Evolutionary conservation across 2,888 invertebrate species (phyloP).

Genomic region (Napeogenes sylphis): DNA sequence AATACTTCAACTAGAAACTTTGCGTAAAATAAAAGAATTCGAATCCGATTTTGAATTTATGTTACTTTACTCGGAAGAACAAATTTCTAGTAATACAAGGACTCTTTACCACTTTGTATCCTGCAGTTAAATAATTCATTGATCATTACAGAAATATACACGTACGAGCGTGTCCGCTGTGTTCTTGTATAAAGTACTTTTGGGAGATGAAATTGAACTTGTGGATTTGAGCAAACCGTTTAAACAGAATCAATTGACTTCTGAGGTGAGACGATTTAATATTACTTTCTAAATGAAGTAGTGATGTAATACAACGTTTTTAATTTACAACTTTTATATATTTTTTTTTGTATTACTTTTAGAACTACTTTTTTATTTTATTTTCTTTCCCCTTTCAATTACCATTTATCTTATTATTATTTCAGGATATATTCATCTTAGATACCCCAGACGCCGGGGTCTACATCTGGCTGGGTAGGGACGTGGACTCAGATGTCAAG

Average conservation of each 20-base stretch:
- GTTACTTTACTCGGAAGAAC: too few species aligned
- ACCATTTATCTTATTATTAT: conserved; percentile 3
- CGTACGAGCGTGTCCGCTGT: conserved; percentile 66
- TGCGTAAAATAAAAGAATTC: too few species aligned
- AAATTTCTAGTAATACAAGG: background rate
- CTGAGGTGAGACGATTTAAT: conserved; percentile 72
- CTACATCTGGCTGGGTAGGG: conserved; percentile 89
- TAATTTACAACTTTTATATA: too few species aligned
- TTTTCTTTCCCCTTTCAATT: too few species aligned
- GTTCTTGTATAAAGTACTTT: conserved; percentile 81
- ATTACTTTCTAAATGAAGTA: background rate
- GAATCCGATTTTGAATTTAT: background rate
- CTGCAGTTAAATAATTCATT: too few species aligned
- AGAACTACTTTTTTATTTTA: too few species aligned
- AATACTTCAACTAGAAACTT: too few species aligned
- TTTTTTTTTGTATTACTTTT: too few species aligned
- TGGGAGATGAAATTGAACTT: conserved; percentile 80
- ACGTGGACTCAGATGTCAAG: conserved; percentile 80
- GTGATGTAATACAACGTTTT: background rate
- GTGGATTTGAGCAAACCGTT: conserved; percentile 83
- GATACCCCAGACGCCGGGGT: conserved; percentile 87
- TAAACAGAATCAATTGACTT: conserved; percentile 81
- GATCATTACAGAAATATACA: conserved; percentile 45
- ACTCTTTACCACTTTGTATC: background rate
- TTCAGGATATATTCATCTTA: conserved; percentile 86